Conservation (phyloP, 2,113 vertebrate genomes). For the Oreochromis spilurus region DNA sequence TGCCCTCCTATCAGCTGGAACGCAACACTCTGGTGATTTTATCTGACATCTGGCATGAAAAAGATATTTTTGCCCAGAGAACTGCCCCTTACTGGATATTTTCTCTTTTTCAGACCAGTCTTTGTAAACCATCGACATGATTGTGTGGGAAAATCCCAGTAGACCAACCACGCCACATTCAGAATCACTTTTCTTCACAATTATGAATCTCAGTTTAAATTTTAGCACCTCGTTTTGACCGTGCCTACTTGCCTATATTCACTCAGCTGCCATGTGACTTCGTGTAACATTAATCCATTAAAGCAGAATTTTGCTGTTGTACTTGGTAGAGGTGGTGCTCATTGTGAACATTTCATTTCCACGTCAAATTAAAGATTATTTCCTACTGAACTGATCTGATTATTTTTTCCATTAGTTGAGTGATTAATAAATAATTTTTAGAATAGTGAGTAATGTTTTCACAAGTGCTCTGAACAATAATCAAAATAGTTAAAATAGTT, state of each 20-base stretch:
- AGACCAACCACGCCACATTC: fast-evolving
- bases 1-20: not conserved
- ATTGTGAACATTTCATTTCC: not conserved
- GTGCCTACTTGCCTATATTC: too few species aligned
- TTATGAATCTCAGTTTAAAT: not conserved
- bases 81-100: not conserved
- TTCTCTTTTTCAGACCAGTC: not conserved
- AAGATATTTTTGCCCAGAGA: not conserved
- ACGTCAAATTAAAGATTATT: not conserved
- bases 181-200: not conserved
- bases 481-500: not conserved
- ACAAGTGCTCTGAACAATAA: not conserved
- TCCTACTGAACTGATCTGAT: not conserved
- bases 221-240: too few species aligned
- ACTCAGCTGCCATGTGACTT: too few species aligned
- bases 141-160: not conserved
- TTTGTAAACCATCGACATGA: not conserved
- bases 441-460: not conserved
- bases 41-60: not conserved
- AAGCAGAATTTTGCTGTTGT: not conserved
- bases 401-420: not conserved
- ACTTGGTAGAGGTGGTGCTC: not conserved
- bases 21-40: not conserved
- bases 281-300: not conserved
- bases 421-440: not conserved